Evolutionary conservation across 1,140 invertebrate species (phyloP).

Genomic region (Armadillidium nasatum): DNA sequence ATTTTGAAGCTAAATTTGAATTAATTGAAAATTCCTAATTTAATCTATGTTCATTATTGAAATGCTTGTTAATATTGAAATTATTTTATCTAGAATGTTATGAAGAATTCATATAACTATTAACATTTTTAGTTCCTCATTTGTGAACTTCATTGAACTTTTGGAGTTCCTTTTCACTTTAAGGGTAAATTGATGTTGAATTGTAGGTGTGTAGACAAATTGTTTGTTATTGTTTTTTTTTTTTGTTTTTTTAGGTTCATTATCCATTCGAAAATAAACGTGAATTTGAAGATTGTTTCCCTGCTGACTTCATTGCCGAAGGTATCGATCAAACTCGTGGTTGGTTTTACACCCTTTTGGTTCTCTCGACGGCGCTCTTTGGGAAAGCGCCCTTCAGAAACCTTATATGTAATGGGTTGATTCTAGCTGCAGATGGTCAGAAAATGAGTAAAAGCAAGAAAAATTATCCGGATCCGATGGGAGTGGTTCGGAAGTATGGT

Average conservation of each 20-base stretch:
- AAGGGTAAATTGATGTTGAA: too few relatives aligned
- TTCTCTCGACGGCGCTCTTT: conserved; percentile 93
- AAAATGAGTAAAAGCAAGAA: conserved; percentile 99
- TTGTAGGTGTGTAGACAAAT: too few relatives aligned
- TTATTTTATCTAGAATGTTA: too few relatives aligned
- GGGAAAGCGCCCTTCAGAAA: conserved; percentile 97
- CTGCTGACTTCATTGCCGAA: conserved; percentile 99
- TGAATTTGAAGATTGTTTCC: conserved; percentile 90
- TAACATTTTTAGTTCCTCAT: too few relatives aligned
- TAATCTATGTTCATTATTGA: too few relatives aligned
- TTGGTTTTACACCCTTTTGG: conserved; percentile 96
- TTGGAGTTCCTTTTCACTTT: too few relatives aligned
- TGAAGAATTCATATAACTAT: too few relatives aligned
- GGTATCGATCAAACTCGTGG: conserved; percentile 98
- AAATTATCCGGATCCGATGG: conserved; percentile 94
- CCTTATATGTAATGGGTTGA: conserved; percentile 90
- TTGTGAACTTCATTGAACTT: too few relatives aligned
- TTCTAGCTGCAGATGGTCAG: conserved; percentile 92
- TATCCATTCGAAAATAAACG: conserved; percentile 91
- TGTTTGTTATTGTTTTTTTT: not conserved
- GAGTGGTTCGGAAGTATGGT: conserved; percentile 84
- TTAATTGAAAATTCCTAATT: too few relatives aligned
- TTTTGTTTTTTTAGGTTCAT: conserved; percentile 76
- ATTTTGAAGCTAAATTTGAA: too few relatives aligned
- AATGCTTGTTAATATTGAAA: too few relatives aligned